A percentile compares a stretch with the other conserved stretches of the same genome.
These are phyloP conservation scores for Drosophila infuscata DNA, from an alignment of 2,888 invertebrate genomes.

Conservation along the genomic window DNA sequence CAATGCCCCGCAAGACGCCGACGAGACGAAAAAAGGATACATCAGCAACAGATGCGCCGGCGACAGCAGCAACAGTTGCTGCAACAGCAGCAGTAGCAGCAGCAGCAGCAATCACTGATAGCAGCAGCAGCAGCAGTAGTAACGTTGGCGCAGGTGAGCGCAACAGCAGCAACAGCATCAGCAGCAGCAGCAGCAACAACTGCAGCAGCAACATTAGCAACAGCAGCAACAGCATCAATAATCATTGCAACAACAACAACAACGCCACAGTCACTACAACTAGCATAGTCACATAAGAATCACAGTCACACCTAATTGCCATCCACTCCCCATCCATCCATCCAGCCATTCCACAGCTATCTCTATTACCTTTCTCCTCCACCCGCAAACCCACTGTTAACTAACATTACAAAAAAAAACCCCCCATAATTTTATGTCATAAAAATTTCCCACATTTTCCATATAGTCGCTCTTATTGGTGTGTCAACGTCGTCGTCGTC, in stretches of 20 bases:
- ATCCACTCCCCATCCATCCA: constrained; percentile 8
- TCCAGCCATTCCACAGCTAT: constrained; percentile 19
- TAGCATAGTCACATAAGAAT: constrained; percentile 55
- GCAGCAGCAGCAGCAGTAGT: constrained; percentile 19
- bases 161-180: constrained; percentile 40
- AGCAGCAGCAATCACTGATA: constrained; percentile 8
- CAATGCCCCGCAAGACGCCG: constrained; percentile 81
- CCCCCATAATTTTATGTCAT: background rate
- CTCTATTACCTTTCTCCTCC: background rate
- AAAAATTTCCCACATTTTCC: constrained; percentile 18
- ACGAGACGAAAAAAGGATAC: constrained; percentile 78
- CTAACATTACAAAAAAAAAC: constrained; percentile 21
- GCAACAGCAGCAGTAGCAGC: background rate
- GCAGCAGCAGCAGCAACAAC: constrained; percentile 25
- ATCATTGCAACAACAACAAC: constrained; percentile 29
- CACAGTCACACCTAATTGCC: constrained; percentile 30
- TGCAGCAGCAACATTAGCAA: constrained; percentile 39
- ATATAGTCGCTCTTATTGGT: constrained; percentile 44
- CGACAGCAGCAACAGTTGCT: constrained; percentile 18
- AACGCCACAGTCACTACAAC: constrained; percentile 36
- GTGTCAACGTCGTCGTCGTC: constrained; percentile 44
- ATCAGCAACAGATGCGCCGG: constrained; percentile 10
- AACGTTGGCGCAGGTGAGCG: constrained; percentile 58
- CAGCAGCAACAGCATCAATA: constrained; percentile 52
- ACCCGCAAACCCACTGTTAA: constrained; percentile 27